Base-by-base conservation (phyloP, 37 sponge, comb jelly and placozoan species). In the Oopsacas minuta region DNA sequence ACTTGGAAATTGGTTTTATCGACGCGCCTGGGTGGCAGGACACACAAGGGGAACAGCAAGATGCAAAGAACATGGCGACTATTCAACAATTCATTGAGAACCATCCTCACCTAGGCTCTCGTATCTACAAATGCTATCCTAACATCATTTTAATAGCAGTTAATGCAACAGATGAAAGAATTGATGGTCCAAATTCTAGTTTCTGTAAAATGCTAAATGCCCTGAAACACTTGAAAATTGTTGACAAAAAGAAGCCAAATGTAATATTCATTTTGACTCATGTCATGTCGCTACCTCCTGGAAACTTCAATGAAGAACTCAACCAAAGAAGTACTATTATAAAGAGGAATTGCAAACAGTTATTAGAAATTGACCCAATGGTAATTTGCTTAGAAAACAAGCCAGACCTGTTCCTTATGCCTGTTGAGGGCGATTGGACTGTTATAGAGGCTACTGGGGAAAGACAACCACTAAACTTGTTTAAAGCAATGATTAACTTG, bases 391-490 rank as follows among this genome's bases (percentile, higher is more conserved):
- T 61, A n/a, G 75, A 61, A 34, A 61, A 61, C 28, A 61, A 61
- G 75, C 75, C 75, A 61, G 75, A 61, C 3, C 5, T 12, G 22
- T 61, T 32, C 22, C 1, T 3, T 5, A 7, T 61, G 30, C 32
- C 7, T 10, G 28, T 25, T 32, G 75, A 61, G 5, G 75, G 75
- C 1, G 75, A 61, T 12, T 61, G 75, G 75, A 61, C 28, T 3
- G 75, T 61, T 7, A 7, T 61, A 12, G 49, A 42, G 15, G 32
- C 17, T 5, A n/a, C 22, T 61, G 75, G 75, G 7, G 30, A 61
- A 34, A 61, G 75, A 61, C 75, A 61, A 61, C 75, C 75, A 61
- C 75, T 61, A 25, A 61, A 61, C 28, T n/a, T 61, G 75, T 61
- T 61, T 61, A 3, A 12, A 10, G 75, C 75, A 12, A 61, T 61